Conservation (phyloP, 2,797 vertebrate genomes). For the Columba guinea region DNA sequence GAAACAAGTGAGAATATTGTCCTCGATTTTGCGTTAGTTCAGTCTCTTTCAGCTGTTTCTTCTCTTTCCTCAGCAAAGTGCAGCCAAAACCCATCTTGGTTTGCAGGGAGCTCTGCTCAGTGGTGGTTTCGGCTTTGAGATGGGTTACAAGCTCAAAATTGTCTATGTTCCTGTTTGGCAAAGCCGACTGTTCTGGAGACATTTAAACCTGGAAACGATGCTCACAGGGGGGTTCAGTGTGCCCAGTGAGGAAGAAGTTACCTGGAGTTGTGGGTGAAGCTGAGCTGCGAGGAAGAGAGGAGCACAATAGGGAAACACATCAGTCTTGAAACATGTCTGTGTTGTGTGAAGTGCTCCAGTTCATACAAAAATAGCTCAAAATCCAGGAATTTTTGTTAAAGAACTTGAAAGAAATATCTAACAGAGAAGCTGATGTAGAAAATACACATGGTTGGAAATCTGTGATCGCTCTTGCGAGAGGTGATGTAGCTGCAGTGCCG, state of each 20-base stretch:
- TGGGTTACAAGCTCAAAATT: neutral
- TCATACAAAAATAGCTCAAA: neutral
- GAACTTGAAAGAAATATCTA: neutral
- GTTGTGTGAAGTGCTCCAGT: neutral
- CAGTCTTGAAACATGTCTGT: neutral
- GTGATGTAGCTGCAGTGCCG: rapidly evolving
- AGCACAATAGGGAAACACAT: neutral
- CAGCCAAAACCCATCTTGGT: neutral
- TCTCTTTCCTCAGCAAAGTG: neutral
- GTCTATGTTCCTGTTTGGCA: neutral
- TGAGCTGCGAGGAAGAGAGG: neutral
- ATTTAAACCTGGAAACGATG: neutral
- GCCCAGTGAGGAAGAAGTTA: neutral
- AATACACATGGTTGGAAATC: neutral
- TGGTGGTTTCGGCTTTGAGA: neutral
- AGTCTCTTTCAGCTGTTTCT: neutral
- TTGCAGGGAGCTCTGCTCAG: neutral
- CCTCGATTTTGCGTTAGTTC: neutral
- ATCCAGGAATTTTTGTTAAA: neutral
- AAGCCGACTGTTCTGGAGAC: neutral
- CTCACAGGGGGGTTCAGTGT: neutral
- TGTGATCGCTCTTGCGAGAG: neutral
- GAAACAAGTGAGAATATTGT: neutral
- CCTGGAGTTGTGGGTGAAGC: neutral
- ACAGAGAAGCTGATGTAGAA: neutral